Evolutionary conservation across 2,113 vertebrate genomes (phyloP), one percentile per base, ranked within the genome.

Genomic region (Solea senegalensis): DNA sequence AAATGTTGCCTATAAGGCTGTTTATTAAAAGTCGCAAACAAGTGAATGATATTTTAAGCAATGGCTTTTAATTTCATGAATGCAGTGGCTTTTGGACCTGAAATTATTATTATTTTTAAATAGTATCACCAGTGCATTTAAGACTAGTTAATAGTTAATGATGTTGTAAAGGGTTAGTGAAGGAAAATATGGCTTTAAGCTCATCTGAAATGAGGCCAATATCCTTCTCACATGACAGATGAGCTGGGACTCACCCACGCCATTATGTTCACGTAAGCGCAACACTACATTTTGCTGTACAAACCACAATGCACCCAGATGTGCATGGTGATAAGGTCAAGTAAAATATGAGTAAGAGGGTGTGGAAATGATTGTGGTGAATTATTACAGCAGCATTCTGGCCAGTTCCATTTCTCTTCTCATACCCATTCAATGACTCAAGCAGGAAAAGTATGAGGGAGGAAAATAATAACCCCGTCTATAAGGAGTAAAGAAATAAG

Each of bases 161-260:
- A 75, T 71, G 64, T 84, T 70, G 53, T 65, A 76, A 78, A 70
- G 21, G 21, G 21, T 21, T 21, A 21, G 21, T 45, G 57, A 60
- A 63, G 5, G 3, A 34, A 64, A 80, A 63, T 52, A 75, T 71
- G 51, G 44, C 46, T 72, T 80, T 76, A 65, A 81, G 51, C 66
- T 65, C 27, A 78, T 74, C 60, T 59, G 76, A 77, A 86, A 67
- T 74, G 26, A 78, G 39, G 15, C 78, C 65, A 82, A 87, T 87
- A 71, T 71, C 61, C 54, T 55, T 81, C 41, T 1, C 14, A 40
- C 10, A 40, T 55, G 68, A 76, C 27, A 49, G 61, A 88, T 67
- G 51, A 83, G 52, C 51, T 21, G 69, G 58, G 69, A 95, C 97
- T 97, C 83, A 98, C 96, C 27, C 10, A 41, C n/a, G 43, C 26